These are phyloP conservation scores for Pyrrhia umbra DNA, from an alignment of 2,888 invertebrate species.

Conservation along the genomic window DNA sequence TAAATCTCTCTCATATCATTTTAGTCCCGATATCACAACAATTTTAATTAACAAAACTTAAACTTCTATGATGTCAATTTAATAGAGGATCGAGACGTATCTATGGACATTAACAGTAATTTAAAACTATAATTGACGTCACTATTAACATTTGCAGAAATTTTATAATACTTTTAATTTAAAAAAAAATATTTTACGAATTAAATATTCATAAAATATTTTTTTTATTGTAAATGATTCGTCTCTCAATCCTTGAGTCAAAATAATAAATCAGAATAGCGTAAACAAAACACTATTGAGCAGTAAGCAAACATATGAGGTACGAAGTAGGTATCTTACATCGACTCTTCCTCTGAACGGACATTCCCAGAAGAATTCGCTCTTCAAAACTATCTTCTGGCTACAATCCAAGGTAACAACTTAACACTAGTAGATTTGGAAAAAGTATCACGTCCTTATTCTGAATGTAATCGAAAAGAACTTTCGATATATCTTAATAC, in stretches of 20 bases:
- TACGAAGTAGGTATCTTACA: neutral
- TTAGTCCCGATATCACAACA: constrained; percentile 28
- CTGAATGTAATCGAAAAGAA: neutral
- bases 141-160: too few relatives aligned
- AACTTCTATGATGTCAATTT: constrained; percentile 14
- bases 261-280: neutral
- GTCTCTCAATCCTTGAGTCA: neutral
- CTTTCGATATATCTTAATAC: neutral
- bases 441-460: neutral
- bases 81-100: neutral
- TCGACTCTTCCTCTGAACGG: neutral
- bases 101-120: neutral
- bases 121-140: neutral
- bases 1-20: neutral
- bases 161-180: too few relatives aligned
- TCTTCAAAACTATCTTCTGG: neutral
- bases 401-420: neutral
- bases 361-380: neutral
- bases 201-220: too few relatives aligned
- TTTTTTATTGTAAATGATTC: neutral
- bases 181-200: too few relatives aligned
- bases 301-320: neutral
- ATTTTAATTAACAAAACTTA: constrained; percentile 19
- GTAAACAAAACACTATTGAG: too few relatives aligned
- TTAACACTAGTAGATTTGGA: neutral